Evolutionary conservation across 1,140 invertebrate genomes (phyloP), one percentile per base, ranked within the genome.

Genomic region (Bombus affinis): DNA sequence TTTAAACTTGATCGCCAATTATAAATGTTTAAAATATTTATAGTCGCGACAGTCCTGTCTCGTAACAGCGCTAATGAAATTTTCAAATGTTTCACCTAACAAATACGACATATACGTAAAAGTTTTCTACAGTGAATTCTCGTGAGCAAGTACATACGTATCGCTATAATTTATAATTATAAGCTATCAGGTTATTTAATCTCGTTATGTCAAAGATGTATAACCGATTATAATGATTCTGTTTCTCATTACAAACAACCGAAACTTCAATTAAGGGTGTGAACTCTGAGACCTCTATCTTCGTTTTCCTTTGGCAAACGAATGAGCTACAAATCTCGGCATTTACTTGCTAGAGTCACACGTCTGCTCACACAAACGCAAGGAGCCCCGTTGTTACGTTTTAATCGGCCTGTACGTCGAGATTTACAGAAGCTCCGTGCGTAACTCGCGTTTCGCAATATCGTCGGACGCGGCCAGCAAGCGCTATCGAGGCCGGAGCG

Each of bases 391-490:
- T 32, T 15, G 65, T n/a, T 59, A 25, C n/a, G n/a, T 62, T 81
- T 75, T 65, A 82, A 82, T 75, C 57, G n/a, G 57, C 39, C 15
- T 8, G 47, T 53, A 53, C 25, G 35, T 53, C 32, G 53, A 82
- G 72, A 75, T 82, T 82, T 75, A 59, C 71, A 28, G 71, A 13
- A 59, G 37, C n/a, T 9, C 2, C 10, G n/a, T 22, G 37, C 70
- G 80, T 81, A 74, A 65, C n/a, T 66, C 57, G 53, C 57, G 39
- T 74, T 68, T 62, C 71, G 39, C 53, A 62, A 81, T 81, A 81
- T 73, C 80, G 80, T 13, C 12, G 37, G 25, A 13, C 22, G 22
- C 70, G 22, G 39, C 0, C 22, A 28, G 32, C n/a, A 25, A 15
- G n/a, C 47, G 70, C 80, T 75, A 75, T 82, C 71, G 70, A 82